Evolutionary conservation across 2,113 vertebrate species (phyloP), one percentile per base, ranked within the genome.

Genomic region (Cochlearius cochlearius): DNA sequence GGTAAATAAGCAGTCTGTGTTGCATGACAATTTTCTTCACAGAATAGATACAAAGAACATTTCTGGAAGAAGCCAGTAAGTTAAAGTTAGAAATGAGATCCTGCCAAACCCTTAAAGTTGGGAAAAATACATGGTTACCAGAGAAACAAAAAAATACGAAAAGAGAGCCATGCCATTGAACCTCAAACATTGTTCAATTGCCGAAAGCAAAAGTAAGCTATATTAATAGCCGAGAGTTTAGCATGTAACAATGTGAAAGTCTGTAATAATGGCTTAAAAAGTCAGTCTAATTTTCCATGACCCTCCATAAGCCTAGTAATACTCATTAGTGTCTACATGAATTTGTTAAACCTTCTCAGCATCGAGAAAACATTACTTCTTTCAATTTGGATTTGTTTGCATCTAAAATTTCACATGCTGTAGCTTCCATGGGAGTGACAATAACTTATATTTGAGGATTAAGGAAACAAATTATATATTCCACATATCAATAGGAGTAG

Each of bases 281-380:
- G 56, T 45, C 62, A 92, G 14, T 85, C 56, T 89, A 92, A 78
- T 90, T 93, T 72, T 92, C 78, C 90, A 75, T 45, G 85, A 45
- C 79, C 93, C 39, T 90, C 27, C 41, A 74, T 52, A 91, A 97
- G 87, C 53, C 86, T 52, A 74, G 78, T 45, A 79, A 84, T 96
- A 74, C 94, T 95, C 41, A 55, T 77, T 97, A 96, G 72, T 72
- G 73, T 79, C 92, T 77, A n/a, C 58, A 36, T 43, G 43, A 73
- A 95, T 97, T 95, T 91, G 87, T 47, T 94, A 90, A 94, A 93
- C 60, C 84, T 91, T 75, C 67, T 91, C 89, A 95, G 79, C 73
- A 41, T 12, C 59, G 88, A 84, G 67, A 94, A 97, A 82, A 89
- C 80, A 92, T 58, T 71, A 73, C 63, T 97, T 94, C 66, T 62